Base-by-base conservation (phyloP, 2,888 invertebrate genomes). In the Sarcophaga caerulescens region DNA sequence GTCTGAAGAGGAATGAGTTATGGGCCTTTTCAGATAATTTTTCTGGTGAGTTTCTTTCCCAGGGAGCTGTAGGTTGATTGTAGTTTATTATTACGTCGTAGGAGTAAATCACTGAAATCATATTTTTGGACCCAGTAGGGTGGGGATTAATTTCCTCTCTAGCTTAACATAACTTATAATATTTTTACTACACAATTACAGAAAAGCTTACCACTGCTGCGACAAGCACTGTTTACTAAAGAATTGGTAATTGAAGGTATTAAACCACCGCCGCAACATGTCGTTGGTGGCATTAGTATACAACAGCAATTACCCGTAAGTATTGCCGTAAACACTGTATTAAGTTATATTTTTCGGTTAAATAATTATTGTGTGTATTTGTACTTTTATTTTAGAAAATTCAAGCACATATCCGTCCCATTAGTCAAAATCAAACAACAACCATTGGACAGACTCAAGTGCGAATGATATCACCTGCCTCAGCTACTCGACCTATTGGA, bases 191-290 rank as follows among this genome's bases (percentile, higher is more conserved):
- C 19, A 19, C 10, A 75, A 62, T 83, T 87, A 90, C 94, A 98
- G 97, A 99, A 98, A 96, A 99, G 98, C 94, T 94, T 99, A 93
- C 99, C 99, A 60, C 95, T 98, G 88, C 94, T 99, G 88, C 95
- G 99, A 83, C 97, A 98, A 93, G 98, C 98, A 21, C 94, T 99
- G 89, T 97, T 97, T 85, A 96, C 96, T 63, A 97, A 97, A 93
- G 98, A 98, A 94, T 94, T 99, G 92, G 95, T 96, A 47, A 99
- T 99, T 90, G 99, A 99, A 89, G 99, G 99, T 17, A 98, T 99
- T 90, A 96, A 96, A 92, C 97, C 99, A 12, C 99, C 99, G 19
- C 96, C 97, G 25, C 94, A 93, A 87, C 92, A 96, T 87, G 95
- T 95, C 86, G 94, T 96, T 71, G 95, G 96, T 62, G 95, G 95